These are phyloP conservation scores for Ectemnius lituratus DNA, from an alignment of 2,888 invertebrate species.

Conservation along the genomic window DNA sequence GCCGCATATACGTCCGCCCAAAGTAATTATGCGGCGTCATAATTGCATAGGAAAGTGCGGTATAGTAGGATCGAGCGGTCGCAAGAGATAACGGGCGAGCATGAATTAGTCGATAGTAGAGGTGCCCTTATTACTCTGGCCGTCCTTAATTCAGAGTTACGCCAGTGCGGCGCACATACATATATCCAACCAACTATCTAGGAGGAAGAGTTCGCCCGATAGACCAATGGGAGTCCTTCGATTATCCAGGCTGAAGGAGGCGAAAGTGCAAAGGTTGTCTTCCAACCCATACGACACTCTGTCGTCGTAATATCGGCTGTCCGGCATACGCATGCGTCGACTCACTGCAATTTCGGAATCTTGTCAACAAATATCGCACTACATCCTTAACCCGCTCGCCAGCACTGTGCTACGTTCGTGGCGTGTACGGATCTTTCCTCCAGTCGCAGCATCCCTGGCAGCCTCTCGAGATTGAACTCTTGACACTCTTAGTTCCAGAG, in stretches of 20 bases:
- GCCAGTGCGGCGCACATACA: slow-evolving; percentile 42
- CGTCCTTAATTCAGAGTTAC: slow-evolving; percentile 48
- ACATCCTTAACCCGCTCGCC: slow-evolving; percentile 34
- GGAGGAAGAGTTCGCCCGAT: slow-evolving; percentile 20
- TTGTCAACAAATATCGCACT: slow-evolving; percentile 66
- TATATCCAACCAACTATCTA: slow-evolving; percentile 19
- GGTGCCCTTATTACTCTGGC: slow-evolving; percentile 40
- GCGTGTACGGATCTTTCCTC: too few species aligned
- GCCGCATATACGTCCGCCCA: too few species aligned
- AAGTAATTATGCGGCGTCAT: too few species aligned
- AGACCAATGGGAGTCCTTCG: slow-evolving; percentile 41
- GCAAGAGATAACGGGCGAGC: slow-evolving; percentile 21
- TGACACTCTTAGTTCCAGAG: too few species aligned
- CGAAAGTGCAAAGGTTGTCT: slow-evolving; percentile 50
- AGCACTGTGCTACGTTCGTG: not conserved
- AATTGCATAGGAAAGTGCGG: not conserved
- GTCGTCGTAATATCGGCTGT: slow-evolving; percentile 70
- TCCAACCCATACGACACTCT: slow-evolving; percentile 58
- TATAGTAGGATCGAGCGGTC: slow-evolving; percentile 24
- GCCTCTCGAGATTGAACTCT: too few species aligned
- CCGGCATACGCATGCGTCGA: slow-evolving; percentile 57
- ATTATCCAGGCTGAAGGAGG: slow-evolving; percentile 45
- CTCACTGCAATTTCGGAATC: slow-evolving; percentile 66
- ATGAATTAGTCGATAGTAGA: slow-evolving; percentile 46
- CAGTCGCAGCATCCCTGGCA: too few species aligned